phyloP scores from a whole-genome alignment of 2,113 vertebrate species.

The Alosa alosa region DNA sequence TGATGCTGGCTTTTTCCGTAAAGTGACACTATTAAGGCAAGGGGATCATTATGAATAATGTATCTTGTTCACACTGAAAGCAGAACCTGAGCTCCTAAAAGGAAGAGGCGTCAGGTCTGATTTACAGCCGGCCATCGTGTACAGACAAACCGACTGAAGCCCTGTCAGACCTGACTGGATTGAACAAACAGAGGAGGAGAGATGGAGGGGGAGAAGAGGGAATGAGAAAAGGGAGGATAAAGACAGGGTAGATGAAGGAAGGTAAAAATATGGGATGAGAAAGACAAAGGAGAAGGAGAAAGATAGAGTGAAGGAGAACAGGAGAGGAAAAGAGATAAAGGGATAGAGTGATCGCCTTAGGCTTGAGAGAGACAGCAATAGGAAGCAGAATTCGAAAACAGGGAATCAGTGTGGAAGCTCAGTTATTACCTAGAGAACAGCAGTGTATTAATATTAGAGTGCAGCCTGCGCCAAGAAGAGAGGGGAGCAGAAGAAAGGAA shows the following conservation, averaged over 20 bases:
- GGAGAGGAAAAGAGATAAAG: background rate
- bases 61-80: background rate
- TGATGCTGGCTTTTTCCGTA: background rate
- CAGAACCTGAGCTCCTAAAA: background rate
- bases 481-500: slow-evolving; percentile 31
- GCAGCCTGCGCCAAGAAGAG: slow-evolving; percentile 42
- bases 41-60: background rate
- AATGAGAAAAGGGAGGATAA: slow-evolving; percentile 35
- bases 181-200: background rate
- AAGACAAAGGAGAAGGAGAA: background rate
- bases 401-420: slow-evolving; percentile 22
- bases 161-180: background rate
- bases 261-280: background rate
- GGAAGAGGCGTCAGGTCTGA: background rate
- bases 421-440: slow-evolving; percentile 63
- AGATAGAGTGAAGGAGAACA: background rate
- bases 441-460: slow-evolving; percentile 58
- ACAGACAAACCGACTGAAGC: background rate
- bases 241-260: slow-evolving; percentile 41
- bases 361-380: background rate
- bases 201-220: slow-evolving; percentile 34
- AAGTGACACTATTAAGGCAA: background rate
- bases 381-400: background rate
- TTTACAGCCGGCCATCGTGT: background rate
- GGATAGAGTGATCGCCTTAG: background rate